These are phyloP conservation scores for Idaea straminata DNA, from an alignment of 2,888 invertebrate species.

Conservation along the genomic window DNA sequence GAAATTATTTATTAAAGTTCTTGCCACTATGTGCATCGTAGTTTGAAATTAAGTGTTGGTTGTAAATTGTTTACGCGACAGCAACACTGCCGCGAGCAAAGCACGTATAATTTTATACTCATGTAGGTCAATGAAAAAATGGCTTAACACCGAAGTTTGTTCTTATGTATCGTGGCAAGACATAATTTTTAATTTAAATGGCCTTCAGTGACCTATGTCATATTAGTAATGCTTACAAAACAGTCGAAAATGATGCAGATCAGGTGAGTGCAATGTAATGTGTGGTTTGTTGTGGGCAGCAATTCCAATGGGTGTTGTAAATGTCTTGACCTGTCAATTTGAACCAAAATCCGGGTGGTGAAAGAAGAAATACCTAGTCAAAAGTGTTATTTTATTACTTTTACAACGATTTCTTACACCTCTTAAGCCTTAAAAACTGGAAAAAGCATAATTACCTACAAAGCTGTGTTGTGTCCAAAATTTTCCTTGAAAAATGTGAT, in stretches of 20 bases:
- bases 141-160: constrained; percentile 73
- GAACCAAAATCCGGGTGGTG: constrained; percentile 70
- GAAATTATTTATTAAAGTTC: constrained; percentile 4
- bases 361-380: constrained; percentile 45
- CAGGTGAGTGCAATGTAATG: constrained; percentile 64
- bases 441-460: constrained; percentile 5
- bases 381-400: constrained; percentile 34
- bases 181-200: constrained; percentile 79
- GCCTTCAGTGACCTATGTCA: constrained; percentile 80
- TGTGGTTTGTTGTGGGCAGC: constrained; percentile 52
- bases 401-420: constrained; percentile 11
- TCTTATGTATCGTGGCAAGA: constrained; percentile 77
- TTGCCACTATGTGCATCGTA: not conserved
- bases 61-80: constrained; percentile 35
- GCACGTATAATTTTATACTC: constrained; percentile 73
- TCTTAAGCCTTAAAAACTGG: constrained; percentile 6
- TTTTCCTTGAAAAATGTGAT: constrained; percentile 37
- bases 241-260: constrained; percentile 76
- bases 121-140: constrained; percentile 80
- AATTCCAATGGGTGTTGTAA: constrained; percentile 69
- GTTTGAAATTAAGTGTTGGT: constrained; percentile 8
- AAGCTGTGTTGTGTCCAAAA: constrained; percentile 21
- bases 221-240: constrained; percentile 76
- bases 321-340: constrained; percentile 74
- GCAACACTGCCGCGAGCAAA: constrained; percentile 69